Base-by-base conservation (phyloP, 2,888 invertebrate genomes). In the Aromia moschata region DNA sequence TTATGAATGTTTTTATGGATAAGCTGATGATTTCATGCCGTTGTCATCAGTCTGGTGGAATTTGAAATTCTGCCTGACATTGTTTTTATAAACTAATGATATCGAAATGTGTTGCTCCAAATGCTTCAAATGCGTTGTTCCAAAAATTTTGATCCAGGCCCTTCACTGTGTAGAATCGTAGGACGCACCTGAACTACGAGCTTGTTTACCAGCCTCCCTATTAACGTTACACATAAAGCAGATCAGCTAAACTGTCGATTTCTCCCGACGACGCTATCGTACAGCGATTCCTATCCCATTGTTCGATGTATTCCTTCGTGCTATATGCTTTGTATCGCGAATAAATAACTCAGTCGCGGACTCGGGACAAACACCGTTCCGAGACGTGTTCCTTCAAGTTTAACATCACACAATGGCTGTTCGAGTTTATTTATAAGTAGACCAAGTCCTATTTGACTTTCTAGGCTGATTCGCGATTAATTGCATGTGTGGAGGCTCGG, bases 341-440 rank as follows among this genome's bases (percentile, higher is more conserved):
- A 61, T 63, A 65, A 65, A 63, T 56, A 62, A 65, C 54, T 58
- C 60, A 41, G 37, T 47, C 15, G 55, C 54, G 31, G 45, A 51
- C 43, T 43, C 55, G 44, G 57, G 46, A 53, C 7, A 25, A 59
- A 63, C 57, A 55, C 45, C 47, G 52, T 57, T 52, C 33, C 47
- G 30, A 59, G 57, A 61, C 59, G 25, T 63, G 62, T 63, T 57
- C 33, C 59, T 52, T 41, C 25, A 36, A 55, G 51, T 36, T 53
- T 56, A 59, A 62, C 60, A 63, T 65, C 63, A 62, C 65, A 65
- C 65, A 65, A 65, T 61, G 51, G 58, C 55, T 63, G 65, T 63
- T 61, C 56, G 57, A 44, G 47, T 62, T 65, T 65, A 62, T 65
- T 65, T 65, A 65, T 60, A 65, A 64, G 56, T 62, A 52, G 58